Evolutionary conservation across 2,797 vertebrate species (phyloP).

Genomic region (Oreochromis mossambicus): DNA sequence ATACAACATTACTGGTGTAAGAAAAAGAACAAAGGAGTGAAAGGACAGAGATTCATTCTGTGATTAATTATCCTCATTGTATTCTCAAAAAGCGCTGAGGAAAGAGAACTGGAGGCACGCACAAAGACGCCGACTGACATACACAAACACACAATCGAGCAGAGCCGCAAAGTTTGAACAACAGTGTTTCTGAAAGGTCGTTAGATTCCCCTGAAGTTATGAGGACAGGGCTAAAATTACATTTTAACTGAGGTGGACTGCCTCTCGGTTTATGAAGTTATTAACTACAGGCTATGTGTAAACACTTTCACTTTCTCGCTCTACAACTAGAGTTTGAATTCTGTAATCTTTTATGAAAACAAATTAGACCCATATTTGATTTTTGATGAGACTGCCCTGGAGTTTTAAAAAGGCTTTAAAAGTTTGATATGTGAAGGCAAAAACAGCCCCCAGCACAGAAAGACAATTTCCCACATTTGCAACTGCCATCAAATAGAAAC

Average conservation of each 20-base stretch:
- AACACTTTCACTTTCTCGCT: not conserved
- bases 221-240: not conserved
- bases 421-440: not conserved
- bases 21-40: constrained; percentile 15
- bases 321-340: not conserved
- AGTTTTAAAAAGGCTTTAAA: constrained; percentile 10
- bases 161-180: constrained; percentile 5
- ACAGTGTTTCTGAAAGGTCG: constrained; percentile 7
- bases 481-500: not conserved
- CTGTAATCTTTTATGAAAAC: constrained; percentile 34
- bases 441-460: constrained; percentile 7
- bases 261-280: constrained; percentile 4
- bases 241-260: not conserved
- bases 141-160: not conserved
- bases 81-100: constrained; percentile 13
- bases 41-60: constrained; percentile 31
- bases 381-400: constrained; percentile 21
- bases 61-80: constrained; percentile 65
- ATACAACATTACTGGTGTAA: not conserved
- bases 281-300: not conserved
- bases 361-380: constrained; percentile 32
- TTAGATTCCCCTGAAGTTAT: constrained; percentile 12
- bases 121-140: constrained; percentile 15
- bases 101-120: not conserved
- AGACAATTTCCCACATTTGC: constrained; percentile 20